A percentile compares a stretch with the other conserved stretches of the same genome.
phyloP scores from a whole-genome alignment of 2,888 invertebrate species.

The Temnothorax rugatulus region DNA sequence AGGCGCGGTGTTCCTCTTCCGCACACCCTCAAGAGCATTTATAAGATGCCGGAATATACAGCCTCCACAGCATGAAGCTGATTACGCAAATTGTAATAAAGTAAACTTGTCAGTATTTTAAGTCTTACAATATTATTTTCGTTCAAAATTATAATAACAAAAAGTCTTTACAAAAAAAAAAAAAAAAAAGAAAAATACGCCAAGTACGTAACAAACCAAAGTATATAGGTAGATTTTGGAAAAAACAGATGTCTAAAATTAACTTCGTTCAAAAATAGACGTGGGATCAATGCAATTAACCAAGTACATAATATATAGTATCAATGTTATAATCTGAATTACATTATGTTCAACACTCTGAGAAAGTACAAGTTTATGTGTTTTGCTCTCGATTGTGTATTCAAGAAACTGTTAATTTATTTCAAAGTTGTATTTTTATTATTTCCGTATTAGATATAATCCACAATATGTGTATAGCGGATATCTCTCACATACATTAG shows the following conservation, averaged over 20 bases:
- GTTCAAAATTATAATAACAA: not conserved
- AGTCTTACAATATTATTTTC: not conserved
- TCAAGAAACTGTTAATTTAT: not conserved
- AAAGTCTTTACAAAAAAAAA: too few relatives aligned
- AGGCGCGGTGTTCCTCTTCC: not conserved
- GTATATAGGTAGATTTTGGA: too few relatives aligned
- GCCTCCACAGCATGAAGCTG: not conserved
- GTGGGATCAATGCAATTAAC: too few relatives aligned
- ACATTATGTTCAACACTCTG: too few relatives aligned
- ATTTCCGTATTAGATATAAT: not conserved
- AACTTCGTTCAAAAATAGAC: too few relatives aligned
- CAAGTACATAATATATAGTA: too few relatives aligned
- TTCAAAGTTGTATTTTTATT: not conserved
- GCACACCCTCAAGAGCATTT: not conserved
- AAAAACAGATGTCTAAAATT: too few relatives aligned
- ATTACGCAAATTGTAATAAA: conserved; percentile 9
- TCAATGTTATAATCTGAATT: too few relatives aligned
- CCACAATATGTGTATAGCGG: not conserved
- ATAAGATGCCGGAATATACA: not conserved
- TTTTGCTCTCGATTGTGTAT: not conserved
- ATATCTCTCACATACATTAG: conserved; percentile 56
- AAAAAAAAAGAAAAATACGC: too few relatives aligned
- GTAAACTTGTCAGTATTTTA: not conserved
- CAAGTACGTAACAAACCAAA: too few relatives aligned
- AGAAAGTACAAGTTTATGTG: not conserved